Conservation (phyloP, 2,888 invertebrate genomes). For the Timema cristinae region DNA sequence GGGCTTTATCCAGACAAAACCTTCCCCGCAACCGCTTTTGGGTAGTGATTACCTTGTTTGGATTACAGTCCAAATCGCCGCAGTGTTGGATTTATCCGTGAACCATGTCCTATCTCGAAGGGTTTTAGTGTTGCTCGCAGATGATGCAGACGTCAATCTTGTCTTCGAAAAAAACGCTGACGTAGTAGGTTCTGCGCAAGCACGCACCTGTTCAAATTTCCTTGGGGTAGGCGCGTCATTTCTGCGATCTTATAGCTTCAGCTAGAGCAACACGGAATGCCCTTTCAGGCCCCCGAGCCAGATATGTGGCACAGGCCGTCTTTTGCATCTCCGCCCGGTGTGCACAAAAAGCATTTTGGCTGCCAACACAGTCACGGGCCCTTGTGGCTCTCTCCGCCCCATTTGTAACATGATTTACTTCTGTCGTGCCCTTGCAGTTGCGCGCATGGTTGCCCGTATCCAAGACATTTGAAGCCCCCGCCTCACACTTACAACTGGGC, state of each 20-base stretch:
- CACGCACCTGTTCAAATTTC: neutral
- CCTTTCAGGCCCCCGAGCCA: neutral
- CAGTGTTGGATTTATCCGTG: neutral
- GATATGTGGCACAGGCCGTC: neutral
- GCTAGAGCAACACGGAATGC: neutral
- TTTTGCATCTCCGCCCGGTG: no score
- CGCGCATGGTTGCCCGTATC: neutral
- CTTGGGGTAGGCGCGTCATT: neutral
- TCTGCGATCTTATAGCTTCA: neutral
- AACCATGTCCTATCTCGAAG: neutral
- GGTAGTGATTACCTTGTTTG: neutral
- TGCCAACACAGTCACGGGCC: neutral
- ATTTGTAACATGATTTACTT: neutral
- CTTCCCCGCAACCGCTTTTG: neutral
- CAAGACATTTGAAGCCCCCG: neutral
- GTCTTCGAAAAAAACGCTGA: neutral
- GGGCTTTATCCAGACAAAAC: neutral
- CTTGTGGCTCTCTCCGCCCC: conserved; percentile 4
- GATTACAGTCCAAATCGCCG: neutral
- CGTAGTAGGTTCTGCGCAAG: neutral
- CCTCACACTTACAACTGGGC: neutral
- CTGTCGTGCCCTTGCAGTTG: neutral
- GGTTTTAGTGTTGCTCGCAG: neutral
- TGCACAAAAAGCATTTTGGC: neutral
- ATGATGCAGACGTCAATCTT: conserved; percentile 1